A percentile compares a stretch with the other conserved stretches of the same genome.
These are phyloP conservation scores for Distichodus sexfasciatus DNA, from an alignment of 2,797 vertebrate species.

Conservation along the genomic window DNA sequence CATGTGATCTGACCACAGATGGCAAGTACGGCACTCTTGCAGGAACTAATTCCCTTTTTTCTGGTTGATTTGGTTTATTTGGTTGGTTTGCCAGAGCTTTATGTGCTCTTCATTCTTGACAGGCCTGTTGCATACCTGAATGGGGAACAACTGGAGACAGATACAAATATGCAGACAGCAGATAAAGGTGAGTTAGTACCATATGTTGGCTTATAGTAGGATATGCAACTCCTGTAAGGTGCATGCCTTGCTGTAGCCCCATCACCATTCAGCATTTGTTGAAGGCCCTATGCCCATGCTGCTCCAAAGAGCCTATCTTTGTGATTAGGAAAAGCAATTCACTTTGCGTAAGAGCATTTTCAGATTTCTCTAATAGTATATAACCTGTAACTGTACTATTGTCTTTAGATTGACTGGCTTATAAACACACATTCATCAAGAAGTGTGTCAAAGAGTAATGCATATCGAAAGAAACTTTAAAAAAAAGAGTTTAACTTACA, in stretches of 20 bases:
- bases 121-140: constrained; percentile 56
- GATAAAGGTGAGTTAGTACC: constrained; percentile 19
- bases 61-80: neutral
- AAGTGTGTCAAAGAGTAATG: too few species aligned
- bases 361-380: too few species aligned
- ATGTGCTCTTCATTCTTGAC: constrained; percentile 46
- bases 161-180: neutral
- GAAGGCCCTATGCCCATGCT: too few species aligned
- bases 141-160: neutral
- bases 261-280: too few species aligned
- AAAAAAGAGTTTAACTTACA: too few species aligned
- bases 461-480: too few species aligned
- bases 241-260: too few species aligned
- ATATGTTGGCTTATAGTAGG: neutral
- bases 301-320: too few species aligned
- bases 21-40: constrained; percentile 83
- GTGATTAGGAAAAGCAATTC: too few species aligned
- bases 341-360: too few species aligned
- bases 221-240: too few species aligned
- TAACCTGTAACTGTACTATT: neutral
- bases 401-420: neutral
- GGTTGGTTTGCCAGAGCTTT: constrained; percentile 40
- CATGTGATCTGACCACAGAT: constrained; percentile 81
- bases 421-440: neutral
- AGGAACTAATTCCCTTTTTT: neutral